Percentiles rank a stretch among this genome's conserved stretches.
These are phyloP conservation scores for Eunapius fragilis DNA, from an alignment of 37 sponge, comb jelly and placozoan genomes.

Conservation along the genomic window DNA sequence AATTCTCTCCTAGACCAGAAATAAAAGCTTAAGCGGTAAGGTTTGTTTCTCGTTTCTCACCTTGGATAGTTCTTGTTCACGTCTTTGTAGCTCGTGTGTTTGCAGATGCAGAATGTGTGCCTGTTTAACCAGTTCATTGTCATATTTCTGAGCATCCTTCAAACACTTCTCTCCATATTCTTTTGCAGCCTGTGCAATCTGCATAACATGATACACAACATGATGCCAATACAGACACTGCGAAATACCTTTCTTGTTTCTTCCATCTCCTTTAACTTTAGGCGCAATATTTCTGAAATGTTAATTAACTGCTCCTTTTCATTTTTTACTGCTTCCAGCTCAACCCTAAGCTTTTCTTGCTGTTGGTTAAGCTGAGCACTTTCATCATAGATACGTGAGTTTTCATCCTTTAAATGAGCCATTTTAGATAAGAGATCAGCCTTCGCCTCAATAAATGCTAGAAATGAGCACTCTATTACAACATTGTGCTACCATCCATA, in stretches of 20 bases:
- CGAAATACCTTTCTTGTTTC: constrained; percentile 34
- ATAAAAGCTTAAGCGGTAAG: background rate
- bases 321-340: constrained; percentile 2
- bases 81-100: constrained; percentile 15
- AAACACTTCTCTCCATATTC: constrained; percentile 44
- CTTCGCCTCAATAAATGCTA: constrained; percentile 26
- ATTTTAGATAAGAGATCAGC: constrained; percentile 26
- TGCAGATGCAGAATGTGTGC: constrained; percentile 4
- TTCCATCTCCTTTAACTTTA: constrained; percentile 35
- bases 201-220: background rate
- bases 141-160: constrained; percentile 14
- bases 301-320: constrained; percentile 36
- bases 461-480: background rate
- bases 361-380: constrained; percentile 21
- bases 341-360: background rate
- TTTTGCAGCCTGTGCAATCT: constrained; percentile 42
- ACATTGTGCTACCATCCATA: background rate
- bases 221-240: background rate
- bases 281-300: constrained; percentile 11
- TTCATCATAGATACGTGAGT: constrained; percentile 4
- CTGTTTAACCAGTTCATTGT: constrained; percentile 14
- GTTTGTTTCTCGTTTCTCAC: constrained; percentile 2
- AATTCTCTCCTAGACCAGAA: constrained; percentile 19
- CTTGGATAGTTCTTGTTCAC: constrained; percentile 35
- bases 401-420: constrained; percentile 40